These are phyloP conservation scores for Anabacerthia variegaticeps DNA, from an alignment of 2,797 vertebrate genomes.

Conservation along the genomic window DNA sequence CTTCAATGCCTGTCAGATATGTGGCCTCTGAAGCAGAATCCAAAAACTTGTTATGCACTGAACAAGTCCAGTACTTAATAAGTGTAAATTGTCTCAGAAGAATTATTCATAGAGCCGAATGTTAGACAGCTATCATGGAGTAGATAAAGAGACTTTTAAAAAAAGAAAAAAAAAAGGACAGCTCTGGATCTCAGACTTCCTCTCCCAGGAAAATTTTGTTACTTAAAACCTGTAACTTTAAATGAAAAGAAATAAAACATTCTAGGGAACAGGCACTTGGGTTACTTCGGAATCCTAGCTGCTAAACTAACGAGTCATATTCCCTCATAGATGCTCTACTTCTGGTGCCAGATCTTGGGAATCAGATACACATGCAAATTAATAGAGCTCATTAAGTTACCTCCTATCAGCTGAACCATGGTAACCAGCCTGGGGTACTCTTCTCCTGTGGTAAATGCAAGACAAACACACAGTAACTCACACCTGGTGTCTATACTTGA, in stretches of 20 bases:
- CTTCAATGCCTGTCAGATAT: background rate
- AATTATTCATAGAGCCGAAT: background rate
- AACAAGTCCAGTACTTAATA: background rate
- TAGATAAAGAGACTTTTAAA: background rate
- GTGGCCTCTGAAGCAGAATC: background rate
- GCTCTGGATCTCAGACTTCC: background rate
- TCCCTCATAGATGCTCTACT: background rate
- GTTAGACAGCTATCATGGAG: background rate
- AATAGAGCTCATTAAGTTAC: slow-evolving; percentile 44
- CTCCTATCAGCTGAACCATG: slow-evolving; percentile 25
- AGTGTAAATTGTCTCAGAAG: background rate
- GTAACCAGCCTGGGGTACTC: background rate
- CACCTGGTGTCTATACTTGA: background rate
- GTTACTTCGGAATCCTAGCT: background rate
- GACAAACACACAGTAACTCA: background rate
- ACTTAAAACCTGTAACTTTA: background rate
- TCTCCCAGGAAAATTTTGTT: background rate
- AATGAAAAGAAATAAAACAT: background rate
- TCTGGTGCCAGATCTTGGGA: slow-evolving; percentile 19
- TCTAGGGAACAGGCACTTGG: background rate
- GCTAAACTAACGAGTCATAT: background rate
- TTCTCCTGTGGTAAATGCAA: background rate
- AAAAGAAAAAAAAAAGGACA: background rate
- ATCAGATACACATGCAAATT: slow-evolving; percentile 42
- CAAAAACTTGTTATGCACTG: background rate